Evolutionary conservation across 2,888 invertebrate species (phyloP).

Genomic region (Pemphredon lugubris): DNA sequence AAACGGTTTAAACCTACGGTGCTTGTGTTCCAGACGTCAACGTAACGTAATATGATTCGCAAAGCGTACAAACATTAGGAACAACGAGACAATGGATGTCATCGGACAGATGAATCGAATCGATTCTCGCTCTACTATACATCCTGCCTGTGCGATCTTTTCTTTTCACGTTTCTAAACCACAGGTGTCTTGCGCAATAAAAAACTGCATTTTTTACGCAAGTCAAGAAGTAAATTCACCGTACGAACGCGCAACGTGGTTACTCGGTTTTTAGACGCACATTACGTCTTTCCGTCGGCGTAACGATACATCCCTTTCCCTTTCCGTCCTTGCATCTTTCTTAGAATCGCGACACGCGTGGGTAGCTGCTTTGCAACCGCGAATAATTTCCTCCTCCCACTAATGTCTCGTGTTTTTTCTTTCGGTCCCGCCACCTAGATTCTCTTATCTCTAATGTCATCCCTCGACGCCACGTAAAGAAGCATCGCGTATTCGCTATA

Average conservation of each 20-base stretch:
- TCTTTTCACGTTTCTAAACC: no score
- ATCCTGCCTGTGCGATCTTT: no score
- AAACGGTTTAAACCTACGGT: no score
- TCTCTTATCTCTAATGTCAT: background rate
- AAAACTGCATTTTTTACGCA: no score
- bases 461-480: background rate
- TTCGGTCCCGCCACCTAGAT: background rate
- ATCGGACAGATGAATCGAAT: no score
- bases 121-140: no score
- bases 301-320: background rate
- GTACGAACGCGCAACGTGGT: background rate
- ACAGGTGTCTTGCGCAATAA: no score
- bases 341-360: constrained; percentile 13
- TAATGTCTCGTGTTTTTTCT: background rate
- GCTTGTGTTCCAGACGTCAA: no score
- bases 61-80: no score
- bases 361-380: constrained; percentile 4
- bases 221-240: no score
- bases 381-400: constrained; percentile 13
- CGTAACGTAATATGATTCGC: no score
- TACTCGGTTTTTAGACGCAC: background rate
- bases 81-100: no score
- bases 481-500: background rate
- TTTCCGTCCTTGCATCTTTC: constrained; percentile 23
- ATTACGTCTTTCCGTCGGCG: background rate